Evolutionary conservation across 2,888 invertebrate species (phyloP).

Genomic region (Tineola bisselliella): DNA sequence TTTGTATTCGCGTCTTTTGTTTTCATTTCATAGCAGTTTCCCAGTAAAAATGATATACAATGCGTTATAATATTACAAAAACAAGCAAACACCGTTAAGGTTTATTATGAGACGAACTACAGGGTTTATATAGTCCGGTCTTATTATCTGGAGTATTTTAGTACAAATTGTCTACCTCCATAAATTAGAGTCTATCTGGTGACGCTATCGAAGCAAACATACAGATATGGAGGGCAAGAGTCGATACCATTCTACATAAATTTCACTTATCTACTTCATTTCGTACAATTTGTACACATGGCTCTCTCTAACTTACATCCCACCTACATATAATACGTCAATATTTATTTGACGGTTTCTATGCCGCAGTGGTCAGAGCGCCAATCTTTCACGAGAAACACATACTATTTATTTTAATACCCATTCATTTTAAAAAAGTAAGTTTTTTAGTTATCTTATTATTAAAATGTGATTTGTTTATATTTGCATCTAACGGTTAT

Average conservation of each 20-base stretch:
- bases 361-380: too few species aligned
- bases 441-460: too few species aligned
- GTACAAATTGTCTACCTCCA: conserved; percentile 41
- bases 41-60: not conserved
- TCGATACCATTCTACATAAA: conserved; percentile 58
- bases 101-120: conserved; percentile 1
- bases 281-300: conserved; percentile 42
- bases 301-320: not conserved
- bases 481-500: too few species aligned
- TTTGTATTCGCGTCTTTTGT: not conserved
- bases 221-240: conserved; percentile 49
- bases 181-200: conserved; percentile 41
- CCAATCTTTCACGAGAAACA: too few species aligned
- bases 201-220: conserved; percentile 46
- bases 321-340: not conserved
- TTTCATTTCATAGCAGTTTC: not conserved
- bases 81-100: not conserved
- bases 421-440: too few species aligned
- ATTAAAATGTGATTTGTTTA: too few species aligned
- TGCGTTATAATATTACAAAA: not conserved
- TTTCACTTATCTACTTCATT: conserved; percentile 53
- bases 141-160: conserved; percentile 31
- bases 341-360: conserved; percentile 1
- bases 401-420: too few species aligned
- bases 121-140: conserved; percentile 14